These are phyloP conservation scores for Drosophila sucinea DNA, from an alignment of 1,140 invertebrate genomes.

Conservation along the genomic window DNA sequence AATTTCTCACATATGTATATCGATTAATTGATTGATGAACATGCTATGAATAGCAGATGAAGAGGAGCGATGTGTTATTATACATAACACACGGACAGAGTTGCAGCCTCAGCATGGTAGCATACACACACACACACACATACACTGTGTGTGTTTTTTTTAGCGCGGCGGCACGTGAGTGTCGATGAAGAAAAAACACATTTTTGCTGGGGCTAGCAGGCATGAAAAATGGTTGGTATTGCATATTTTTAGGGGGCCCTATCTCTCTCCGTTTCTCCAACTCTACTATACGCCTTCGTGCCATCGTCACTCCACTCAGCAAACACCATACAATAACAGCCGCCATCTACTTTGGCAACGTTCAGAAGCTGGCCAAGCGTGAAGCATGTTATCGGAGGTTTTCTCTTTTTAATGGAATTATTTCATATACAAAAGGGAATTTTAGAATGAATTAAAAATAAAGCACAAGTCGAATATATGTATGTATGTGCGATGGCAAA, in stretches of 20 bases:
- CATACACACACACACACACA: not conserved
- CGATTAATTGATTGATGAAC: slow-evolving; percentile 76
- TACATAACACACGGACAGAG: slow-evolving; percentile 15
- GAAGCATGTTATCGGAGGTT: slow-evolving; percentile 64
- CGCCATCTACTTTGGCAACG: not conserved
- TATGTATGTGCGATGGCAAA: slow-evolving; percentile 2
- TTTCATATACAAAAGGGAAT: slow-evolving; percentile 49
- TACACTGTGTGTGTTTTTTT: slow-evolving; percentile 27
- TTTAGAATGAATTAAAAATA: slow-evolving; percentile 15
- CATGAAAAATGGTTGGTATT: slow-evolving; percentile 71
- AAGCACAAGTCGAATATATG: slow-evolving; percentile 14
- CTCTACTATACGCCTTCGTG: slow-evolving; percentile 20
- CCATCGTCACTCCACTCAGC: not conserved
- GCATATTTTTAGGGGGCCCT: slow-evolving; percentile 64
- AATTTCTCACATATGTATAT: slow-evolving; percentile 45
- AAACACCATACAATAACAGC: not conserved
- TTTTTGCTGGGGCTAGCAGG: slow-evolving; percentile 31
- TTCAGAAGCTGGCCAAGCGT: slow-evolving; percentile 55
- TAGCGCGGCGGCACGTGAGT: slow-evolving; percentile 45
- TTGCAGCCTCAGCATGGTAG: slow-evolving; percentile 12
- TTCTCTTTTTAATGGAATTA: slow-evolving; percentile 67
- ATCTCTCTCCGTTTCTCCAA: not conserved
- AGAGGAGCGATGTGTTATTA: slow-evolving; percentile 42
- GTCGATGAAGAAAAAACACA: slow-evolving; percentile 30
- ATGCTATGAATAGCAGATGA: slow-evolving; percentile 72